Evolutionary conservation across 2,113 vertebrate genomes (phyloP).

Genomic region (Dipodomys ordii): DNA sequence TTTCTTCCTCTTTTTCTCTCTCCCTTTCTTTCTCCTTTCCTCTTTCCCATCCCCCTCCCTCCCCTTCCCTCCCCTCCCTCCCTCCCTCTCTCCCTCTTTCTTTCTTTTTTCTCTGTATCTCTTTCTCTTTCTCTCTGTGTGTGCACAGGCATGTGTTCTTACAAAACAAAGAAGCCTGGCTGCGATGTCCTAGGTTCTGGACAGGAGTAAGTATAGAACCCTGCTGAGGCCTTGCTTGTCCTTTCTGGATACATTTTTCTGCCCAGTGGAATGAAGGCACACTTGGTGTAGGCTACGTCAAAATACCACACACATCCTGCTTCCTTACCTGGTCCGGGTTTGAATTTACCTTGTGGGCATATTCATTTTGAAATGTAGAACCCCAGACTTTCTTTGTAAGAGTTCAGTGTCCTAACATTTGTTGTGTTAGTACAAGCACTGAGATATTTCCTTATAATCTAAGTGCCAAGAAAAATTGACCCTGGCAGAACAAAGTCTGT

Average conservation of each 20-base stretch:
- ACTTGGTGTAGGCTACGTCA: not conserved
- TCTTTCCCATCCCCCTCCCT: no score
- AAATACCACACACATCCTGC: not conserved
- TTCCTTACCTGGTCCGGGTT: not conserved
- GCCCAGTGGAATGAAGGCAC: not conserved
- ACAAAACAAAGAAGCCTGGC: not conserved
- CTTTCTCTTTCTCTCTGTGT: no score
- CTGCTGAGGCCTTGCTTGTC: not conserved
- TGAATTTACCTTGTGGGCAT: not conserved
- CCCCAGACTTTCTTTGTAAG: conserved; percentile 22
- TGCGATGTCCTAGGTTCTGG: not conserved
- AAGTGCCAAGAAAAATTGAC: conserved; percentile 32
- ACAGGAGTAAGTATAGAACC: not conserved
- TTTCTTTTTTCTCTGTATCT: no score
- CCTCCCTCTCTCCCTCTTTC: not conserved
- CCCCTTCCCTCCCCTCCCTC: no score
- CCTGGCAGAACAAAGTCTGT: not conserved
- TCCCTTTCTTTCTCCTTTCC: no score
- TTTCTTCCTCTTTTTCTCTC: not conserved
- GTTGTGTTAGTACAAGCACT: not conserved
- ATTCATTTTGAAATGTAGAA: conserved; percentile 24
- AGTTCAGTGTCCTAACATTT: conserved; percentile 19
- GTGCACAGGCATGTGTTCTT: not conserved
- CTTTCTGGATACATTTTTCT: not conserved
- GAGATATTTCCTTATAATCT: conserved; percentile 32